These are phyloP conservation scores for Notolepis coatsorum DNA, from an alignment of 2,797 vertebrate species.

Conservation along the genomic window DNA sequence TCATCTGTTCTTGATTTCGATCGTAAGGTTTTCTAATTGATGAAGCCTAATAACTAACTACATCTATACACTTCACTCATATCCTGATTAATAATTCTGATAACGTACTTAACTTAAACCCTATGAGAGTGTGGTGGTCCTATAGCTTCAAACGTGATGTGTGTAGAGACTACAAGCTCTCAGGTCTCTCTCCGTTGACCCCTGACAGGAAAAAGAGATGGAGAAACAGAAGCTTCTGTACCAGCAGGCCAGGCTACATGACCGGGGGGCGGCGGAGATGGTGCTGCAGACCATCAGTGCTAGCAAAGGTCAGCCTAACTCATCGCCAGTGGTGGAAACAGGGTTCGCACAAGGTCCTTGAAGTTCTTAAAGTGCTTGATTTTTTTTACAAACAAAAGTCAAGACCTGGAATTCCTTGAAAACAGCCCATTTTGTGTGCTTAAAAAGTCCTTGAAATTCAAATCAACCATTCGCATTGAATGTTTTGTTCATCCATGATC, in stretches of 20 bases:
- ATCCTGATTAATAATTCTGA: background rate
- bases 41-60: background rate
- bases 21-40: background rate
- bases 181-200: background rate
- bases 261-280: slow-evolving; percentile 95
- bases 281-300: slow-evolving; percentile 96
- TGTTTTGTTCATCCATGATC: too few species aligned
- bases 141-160: too few species aligned
- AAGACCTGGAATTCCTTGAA: too few species aligned
- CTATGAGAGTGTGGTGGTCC: background rate
- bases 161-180: background rate
- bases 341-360: too few species aligned
- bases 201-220: slow-evolving; percentile 94
- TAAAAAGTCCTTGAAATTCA: too few species aligned
- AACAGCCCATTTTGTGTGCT: too few species aligned
- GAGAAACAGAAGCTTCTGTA: slow-evolving; percentile 97
- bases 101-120: background rate
- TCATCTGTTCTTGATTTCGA: too few species aligned
- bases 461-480: too few species aligned
- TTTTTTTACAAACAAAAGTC: too few species aligned
- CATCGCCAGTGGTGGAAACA: background rate
- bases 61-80: background rate
- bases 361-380: too few species aligned
- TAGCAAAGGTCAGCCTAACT: slow-evolving; percentile 90
- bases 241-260: slow-evolving; percentile 94